Percentiles rank a stretch among this genome's conserved stretches.
Evolutionary conservation across 2,113 vertebrate species (phyloP).

Genomic region (Apodemus sylvaticus): DNA sequence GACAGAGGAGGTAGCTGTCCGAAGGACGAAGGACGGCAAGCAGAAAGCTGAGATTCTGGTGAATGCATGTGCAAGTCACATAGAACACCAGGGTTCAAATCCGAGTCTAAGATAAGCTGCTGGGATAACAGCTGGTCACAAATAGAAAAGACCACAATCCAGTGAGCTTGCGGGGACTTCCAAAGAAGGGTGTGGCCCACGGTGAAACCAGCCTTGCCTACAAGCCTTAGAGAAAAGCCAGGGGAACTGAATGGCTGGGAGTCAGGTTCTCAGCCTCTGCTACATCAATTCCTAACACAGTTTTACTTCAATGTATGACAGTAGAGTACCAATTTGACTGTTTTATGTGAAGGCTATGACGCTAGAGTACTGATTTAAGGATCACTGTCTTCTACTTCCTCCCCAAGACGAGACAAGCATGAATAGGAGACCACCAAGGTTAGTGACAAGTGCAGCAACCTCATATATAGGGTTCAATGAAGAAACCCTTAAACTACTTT

Average conservation of each 20-base stretch:
- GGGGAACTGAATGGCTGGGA: background rate
- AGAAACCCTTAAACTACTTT: background rate
- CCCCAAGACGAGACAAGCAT: background rate
- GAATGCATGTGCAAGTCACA: background rate
- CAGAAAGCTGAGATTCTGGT: background rate
- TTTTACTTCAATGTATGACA: background rate
- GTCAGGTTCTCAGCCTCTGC: background rate
- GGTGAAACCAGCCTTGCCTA: background rate
- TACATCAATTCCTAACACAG: background rate
- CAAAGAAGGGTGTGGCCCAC: background rate
- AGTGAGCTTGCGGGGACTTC: too few species aligned
- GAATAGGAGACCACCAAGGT: background rate
- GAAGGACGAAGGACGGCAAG: background rate
- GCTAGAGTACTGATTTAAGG: background rate
- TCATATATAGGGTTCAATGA: background rate
- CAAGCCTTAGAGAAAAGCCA: background rate
- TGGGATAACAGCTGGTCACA: background rate
- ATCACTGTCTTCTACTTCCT: background rate
- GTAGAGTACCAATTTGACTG: background rate
- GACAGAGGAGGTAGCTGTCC: background rate
- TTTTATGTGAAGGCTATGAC: background rate
- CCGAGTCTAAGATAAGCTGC: background rate
- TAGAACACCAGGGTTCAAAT: background rate
- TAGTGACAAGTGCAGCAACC: background rate
- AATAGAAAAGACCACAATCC: background rate